Conservation (phyloP, 2,888 invertebrate genomes). For the Chromoteleia sp. region DNA sequence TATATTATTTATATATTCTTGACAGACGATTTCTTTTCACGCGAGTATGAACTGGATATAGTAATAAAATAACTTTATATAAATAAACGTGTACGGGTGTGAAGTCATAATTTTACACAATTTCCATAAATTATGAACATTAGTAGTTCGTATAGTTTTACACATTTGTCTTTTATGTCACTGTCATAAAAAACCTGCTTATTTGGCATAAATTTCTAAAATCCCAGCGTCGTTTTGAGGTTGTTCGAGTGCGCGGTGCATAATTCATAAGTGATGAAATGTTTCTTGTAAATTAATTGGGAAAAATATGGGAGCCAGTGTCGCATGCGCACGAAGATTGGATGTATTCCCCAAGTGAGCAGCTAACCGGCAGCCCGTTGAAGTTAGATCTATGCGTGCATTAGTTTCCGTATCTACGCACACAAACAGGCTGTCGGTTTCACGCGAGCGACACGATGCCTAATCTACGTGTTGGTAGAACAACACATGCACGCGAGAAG, state of each 20-base stretch:
- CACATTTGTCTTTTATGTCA: background rate
- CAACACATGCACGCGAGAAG: slow-evolving; percentile 61
- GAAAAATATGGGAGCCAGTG: slow-evolving; percentile 39
- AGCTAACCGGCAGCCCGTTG: slow-evolving; percentile 41
- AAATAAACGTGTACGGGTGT: too few relatives aligned
- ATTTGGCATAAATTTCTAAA: slow-evolving; percentile 24
- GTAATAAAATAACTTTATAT: too few relatives aligned
- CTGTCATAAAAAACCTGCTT: background rate
- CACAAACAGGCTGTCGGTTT: slow-evolving; percentile 67
- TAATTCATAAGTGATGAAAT: slow-evolving; percentile 55
- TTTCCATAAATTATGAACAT: too few relatives aligned
- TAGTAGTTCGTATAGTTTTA: too few relatives aligned
- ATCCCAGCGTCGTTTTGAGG: slow-evolving; percentile 5
- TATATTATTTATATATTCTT: too few relatives aligned
- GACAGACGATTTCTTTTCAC: too few relatives aligned
- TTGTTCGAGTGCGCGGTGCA: slow-evolving; percentile 9
- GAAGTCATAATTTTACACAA: too few relatives aligned
- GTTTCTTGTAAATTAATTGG: slow-evolving; percentile 59
- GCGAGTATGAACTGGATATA: too few relatives aligned
- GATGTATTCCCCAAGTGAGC: slow-evolving; percentile 65
- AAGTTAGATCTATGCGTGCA: slow-evolving; percentile 71
- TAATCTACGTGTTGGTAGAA: slow-evolving; percentile 56
- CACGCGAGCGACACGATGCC: slow-evolving; percentile 69
- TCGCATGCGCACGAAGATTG: slow-evolving; percentile 61
- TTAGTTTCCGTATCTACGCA: slow-evolving; percentile 69